These are phyloP conservation scores for Parus major DNA, from an alignment of 2,113 vertebrate species.

Conservation along the genomic window DNA sequence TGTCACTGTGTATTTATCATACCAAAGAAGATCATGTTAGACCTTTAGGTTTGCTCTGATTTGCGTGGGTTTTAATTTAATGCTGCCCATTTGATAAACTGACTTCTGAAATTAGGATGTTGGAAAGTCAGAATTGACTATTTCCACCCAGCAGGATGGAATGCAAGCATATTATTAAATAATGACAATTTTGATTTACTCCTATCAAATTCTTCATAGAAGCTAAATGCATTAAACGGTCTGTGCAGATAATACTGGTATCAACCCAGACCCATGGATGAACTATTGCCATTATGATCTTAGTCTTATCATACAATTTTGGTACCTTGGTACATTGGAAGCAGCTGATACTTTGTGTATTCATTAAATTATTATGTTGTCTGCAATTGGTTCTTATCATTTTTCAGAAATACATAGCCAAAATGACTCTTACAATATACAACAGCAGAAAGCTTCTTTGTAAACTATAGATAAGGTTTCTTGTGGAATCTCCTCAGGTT, in stretches of 20 bases:
- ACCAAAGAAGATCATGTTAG: not conserved
- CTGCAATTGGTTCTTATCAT: not conserved
- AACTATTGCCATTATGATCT: not conserved
- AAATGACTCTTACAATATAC: not conserved
- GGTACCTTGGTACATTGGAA: not conserved
- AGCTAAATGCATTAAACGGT: not conserved
- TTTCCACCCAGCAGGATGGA: not conserved
- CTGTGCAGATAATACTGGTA: not conserved
- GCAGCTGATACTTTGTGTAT: not conserved
- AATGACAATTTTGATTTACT: slow-evolving; percentile 2
- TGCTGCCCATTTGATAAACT: not conserved
- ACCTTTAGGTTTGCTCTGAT: not conserved
- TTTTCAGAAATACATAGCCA: not conserved
- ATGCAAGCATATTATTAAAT: slow-evolving; percentile 9
- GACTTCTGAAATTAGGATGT: not conserved
- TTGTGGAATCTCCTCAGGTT: slow-evolving; percentile 22
- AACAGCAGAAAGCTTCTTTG: not conserved
- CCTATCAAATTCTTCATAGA: not conserved
- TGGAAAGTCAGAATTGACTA: slow-evolving; percentile 1
- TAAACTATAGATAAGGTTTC: not conserved
- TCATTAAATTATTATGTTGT: not conserved
- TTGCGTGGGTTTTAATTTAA: not conserved
- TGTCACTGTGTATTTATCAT: not conserved
- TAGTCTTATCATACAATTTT: not conserved
- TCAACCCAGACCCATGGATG: not conserved